A percentile compares a stretch with the other conserved stretches of the same genome.
These are phyloP conservation scores for Tinea semifulvella DNA, from an alignment of 2,888 invertebrate species.

Conservation along the genomic window DNA sequence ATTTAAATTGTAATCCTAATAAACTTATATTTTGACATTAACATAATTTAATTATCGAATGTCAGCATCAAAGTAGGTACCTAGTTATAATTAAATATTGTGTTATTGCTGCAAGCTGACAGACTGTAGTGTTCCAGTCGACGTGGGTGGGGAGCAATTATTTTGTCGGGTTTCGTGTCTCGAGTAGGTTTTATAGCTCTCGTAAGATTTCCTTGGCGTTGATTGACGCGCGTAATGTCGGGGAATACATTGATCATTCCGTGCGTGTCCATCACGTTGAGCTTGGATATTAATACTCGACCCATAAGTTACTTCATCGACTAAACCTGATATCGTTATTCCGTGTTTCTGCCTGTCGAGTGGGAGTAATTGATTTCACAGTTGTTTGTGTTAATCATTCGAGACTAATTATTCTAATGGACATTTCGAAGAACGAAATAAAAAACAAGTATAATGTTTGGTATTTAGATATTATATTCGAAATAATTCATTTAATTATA, in stretches of 20 bases:
- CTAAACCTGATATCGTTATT: too few species aligned
- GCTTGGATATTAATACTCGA: not conserved
- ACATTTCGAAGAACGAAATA: not conserved
- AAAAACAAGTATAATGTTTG: slow-evolving; percentile 27
- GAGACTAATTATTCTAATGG: too few species aligned
- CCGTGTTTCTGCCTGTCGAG: too few species aligned
- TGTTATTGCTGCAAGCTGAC: too few species aligned
- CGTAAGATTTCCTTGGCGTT: slow-evolving; percentile 30
- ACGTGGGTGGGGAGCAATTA: slow-evolving; percentile 34
- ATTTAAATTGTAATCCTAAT: too few species aligned
- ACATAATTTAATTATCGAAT: too few species aligned
- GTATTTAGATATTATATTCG: slow-evolving; percentile 61
- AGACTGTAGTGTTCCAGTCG: too few species aligned
- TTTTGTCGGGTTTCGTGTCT: slow-evolving; percentile 20
- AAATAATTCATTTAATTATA: slow-evolving; percentile 56
- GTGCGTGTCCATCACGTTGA: not conserved
- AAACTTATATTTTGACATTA: too few species aligned
- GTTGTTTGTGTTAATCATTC: too few species aligned
- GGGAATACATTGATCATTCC: slow-evolving; percentile 53
- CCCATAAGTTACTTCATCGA: not conserved
- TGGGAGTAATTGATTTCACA: too few species aligned
- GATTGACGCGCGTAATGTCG: slow-evolving; percentile 56
- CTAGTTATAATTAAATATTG: too few species aligned
- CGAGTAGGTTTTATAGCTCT: slow-evolving; percentile 43
- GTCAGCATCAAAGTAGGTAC: too few species aligned